These are phyloP conservation scores for Tetheella fluctuosa DNA, from an alignment of 2,888 invertebrate genomes.

Conservation along the genomic window DNA sequence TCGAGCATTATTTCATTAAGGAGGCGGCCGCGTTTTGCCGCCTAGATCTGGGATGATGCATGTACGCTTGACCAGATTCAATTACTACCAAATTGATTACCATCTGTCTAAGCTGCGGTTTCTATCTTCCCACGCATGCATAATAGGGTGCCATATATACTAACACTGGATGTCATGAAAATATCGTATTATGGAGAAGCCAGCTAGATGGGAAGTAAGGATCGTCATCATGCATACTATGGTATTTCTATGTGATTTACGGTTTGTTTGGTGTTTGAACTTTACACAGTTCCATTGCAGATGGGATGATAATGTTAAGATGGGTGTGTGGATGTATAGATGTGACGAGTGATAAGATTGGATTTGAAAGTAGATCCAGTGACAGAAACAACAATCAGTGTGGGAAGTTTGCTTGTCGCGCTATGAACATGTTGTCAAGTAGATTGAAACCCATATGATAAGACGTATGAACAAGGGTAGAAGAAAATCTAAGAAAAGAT, in stretches of 20 bases:
- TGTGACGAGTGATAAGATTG: too few relatives aligned
- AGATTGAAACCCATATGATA: too few relatives aligned
- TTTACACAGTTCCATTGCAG: too few relatives aligned
- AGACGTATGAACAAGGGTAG: too few relatives aligned
- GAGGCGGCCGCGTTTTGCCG: constrained; percentile 38
- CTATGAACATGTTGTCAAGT: too few relatives aligned
- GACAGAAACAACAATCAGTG: too few relatives aligned
- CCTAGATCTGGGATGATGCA: constrained; percentile 59
- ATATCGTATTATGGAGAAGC: background rate
- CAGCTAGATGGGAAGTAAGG: background rate
- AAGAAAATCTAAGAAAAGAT: too few relatives aligned
- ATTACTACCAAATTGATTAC: constrained; percentile 76
- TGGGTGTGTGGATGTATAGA: too few relatives aligned
- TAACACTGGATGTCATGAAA: background rate
- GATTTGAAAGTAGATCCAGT: too few relatives aligned
- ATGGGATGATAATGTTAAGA: too few relatives aligned
- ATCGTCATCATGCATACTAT: background rate
- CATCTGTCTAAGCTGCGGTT: constrained; percentile 60
- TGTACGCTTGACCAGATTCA: constrained; percentile 69
- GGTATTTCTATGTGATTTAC: background rate
- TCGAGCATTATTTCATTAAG: constrained; percentile 61
- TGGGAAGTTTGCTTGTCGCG: too few relatives aligned
- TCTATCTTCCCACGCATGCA: constrained; percentile 46
- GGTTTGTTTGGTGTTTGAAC: too few relatives aligned
- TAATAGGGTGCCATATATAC: constrained; percentile 16